Base-by-base conservation (phyloP, 2,888 invertebrate genomes). In the Drosophila fungiperda region DNA sequence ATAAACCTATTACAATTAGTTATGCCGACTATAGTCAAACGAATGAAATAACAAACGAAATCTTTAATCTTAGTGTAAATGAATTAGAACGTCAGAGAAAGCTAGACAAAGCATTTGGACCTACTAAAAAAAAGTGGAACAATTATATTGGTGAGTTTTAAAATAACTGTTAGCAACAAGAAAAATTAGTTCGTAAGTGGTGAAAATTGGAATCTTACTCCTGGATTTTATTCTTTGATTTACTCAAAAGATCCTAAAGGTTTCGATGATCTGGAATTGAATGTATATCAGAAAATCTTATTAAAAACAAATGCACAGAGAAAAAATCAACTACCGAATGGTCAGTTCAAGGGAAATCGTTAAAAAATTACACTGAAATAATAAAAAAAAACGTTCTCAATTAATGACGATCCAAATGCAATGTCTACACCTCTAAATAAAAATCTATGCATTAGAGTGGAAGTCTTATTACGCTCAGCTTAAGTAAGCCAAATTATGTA, bases 401-500 rank as follows among this genome's bases (percentile, higher is more conserved):
- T 2, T 26, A 26, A 26, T 26, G 26, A 26, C 4, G 26, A 26
- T 26, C 4, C 26, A 26, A 26, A 3, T 26, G 26, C 26, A 26
- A 26, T 26, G 4, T 3, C 26, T 26, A 3, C 3, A 26, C 3
- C 0, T 26, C 2, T 26, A 26, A 26, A 26, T 3, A 3, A 4
- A 26, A 26, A 4, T 4, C 26, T 26, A 26, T 26, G 26, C 26
- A 26, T 1, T n/a, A 6, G 38, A 17, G 20, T 5, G 8, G 42
- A n/a, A n/a, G 42, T 42, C 26, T 26, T 26, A 48, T 15, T 26
- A 26, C 9, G 2, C 48, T 48, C 4, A 15, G 15, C 26, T 26
- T 26, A 12, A 26, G 12, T 12, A 48, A 48, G 15, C 26, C 48
- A 26, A 23, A 48, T n/a, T 26, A 84, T 72, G 65, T 73, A 89